These are phyloP conservation scores for Megalonaias nervosa DNA, from an alignment of 1,140 invertebrate species.

Conservation along the genomic window DNA sequence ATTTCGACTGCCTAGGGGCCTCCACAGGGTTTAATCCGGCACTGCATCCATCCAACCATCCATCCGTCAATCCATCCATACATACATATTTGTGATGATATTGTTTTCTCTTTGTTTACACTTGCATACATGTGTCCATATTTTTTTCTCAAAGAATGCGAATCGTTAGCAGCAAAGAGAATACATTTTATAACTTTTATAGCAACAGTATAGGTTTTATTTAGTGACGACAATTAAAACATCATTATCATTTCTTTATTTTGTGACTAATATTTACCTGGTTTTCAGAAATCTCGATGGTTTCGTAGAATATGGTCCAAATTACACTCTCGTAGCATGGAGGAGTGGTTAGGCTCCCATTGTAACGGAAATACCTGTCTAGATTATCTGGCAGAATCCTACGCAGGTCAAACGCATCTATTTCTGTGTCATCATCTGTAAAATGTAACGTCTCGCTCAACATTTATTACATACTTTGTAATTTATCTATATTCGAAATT, in stretches of 20 bases:
- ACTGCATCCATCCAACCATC: too few relatives aligned
- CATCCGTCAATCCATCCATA: too few relatives aligned
- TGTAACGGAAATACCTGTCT: slow-evolving; percentile 75
- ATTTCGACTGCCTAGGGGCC: too few relatives aligned
- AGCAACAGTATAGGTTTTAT: background rate
- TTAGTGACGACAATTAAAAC: background rate
- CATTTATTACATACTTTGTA: too few relatives aligned
- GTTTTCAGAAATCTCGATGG: slow-evolving; percentile 78
- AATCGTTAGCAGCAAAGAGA: background rate
- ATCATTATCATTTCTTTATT: background rate
- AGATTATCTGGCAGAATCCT: slow-evolving; percentile 29
- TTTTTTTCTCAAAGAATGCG: background rate
- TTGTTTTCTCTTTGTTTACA: background rate
- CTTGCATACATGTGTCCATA: background rate
- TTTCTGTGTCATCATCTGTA: slow-evolving; percentile 25
- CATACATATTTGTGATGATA: background rate
- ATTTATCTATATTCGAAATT: too few relatives aligned
- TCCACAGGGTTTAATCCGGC: too few relatives aligned
- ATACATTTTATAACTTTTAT: background rate
- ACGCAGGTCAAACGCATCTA: slow-evolving; percentile 23
- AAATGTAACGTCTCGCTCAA: background rate
- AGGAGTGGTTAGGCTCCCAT: slow-evolving; percentile 84
- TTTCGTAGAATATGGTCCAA: slow-evolving; percentile 80
- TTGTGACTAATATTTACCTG: slow-evolving; percentile 77
- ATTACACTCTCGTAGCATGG: slow-evolving; percentile 80